Evolutionary conservation across 1,140 invertebrate genomes (phyloP).

Genomic region (Periplaneta americana): DNA sequence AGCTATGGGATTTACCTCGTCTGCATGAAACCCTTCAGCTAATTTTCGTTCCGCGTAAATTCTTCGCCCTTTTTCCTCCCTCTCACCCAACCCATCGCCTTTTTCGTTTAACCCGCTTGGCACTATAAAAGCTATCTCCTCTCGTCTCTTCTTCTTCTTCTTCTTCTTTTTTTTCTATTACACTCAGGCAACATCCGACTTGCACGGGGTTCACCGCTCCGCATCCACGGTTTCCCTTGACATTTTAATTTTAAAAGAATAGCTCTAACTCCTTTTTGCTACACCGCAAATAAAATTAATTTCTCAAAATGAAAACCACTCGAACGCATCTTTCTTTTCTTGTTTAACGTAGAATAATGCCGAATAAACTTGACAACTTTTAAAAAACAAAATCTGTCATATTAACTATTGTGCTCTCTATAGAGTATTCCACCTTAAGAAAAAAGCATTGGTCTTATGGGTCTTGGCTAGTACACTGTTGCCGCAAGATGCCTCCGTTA

Average conservation of each 20-base stretch:
- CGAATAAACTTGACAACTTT: too few relatives aligned
- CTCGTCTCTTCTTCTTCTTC: not conserved
- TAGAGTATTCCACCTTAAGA: too few relatives aligned
- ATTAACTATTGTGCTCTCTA: too few relatives aligned
- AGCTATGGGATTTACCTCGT: not conserved
- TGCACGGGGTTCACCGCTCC: not conserved
- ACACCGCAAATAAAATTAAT: not conserved
- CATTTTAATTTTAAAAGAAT: not conserved
- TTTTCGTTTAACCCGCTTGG: not conserved
- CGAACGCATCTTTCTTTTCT: not conserved
- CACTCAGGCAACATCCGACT: not conserved
- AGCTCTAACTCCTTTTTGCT: not conserved
- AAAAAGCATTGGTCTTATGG: too few relatives aligned
- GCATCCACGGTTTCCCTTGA: not conserved
- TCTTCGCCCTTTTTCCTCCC: not conserved
- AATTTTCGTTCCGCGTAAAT: not conserved
- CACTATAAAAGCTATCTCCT: not conserved
- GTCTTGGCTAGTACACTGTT: too few relatives aligned
- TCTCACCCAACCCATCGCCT: not conserved
- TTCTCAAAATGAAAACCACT: not conserved
- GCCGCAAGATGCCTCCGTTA: too few relatives aligned
- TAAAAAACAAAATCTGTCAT: too few relatives aligned
- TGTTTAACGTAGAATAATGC: too few relatives aligned
- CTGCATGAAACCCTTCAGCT: not conserved
- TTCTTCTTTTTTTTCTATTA: not conserved